Evolutionary conservation across 2,888 invertebrate genomes (phyloP), one percentile per base, ranked within the genome.

Genomic region (Patella ulyssiponensis): DNA sequence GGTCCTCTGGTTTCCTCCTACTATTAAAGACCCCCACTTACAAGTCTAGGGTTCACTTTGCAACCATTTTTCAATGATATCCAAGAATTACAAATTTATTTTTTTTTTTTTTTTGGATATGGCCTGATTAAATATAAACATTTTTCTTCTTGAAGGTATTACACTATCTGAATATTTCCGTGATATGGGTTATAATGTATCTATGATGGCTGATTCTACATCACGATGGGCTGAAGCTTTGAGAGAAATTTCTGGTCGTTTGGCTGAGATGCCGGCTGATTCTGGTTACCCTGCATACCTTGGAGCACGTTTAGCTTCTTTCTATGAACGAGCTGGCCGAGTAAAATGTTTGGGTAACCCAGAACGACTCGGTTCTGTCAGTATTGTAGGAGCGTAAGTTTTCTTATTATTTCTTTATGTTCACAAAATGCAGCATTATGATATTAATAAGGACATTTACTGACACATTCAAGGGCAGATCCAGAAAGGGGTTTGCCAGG

Each of bases 141-240:
- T 76, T 54, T 54, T 20, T 74, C 33, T 76, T 71, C 27, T 70
- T 84, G 1, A 90, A 95, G 96, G 97, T 88, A 99, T 99, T 93
- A 99, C 99, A 0, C 94, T 99, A n/a, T 98, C 99, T 51, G 99
- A 99, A 93, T 99, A 99, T 93, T 99, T 98, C 96, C 92, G 94
- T 88, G 94, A 94, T 93, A 98, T 98, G 99, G 99, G 99, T 91
- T 98, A 98, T 95, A 97, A 99, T 92, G 99, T 99, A 71, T 98
- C 99, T 86, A 99, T 99, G 99, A 99, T 99, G 99, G 99, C 99
- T 82, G 99, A 99, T 93, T 99, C 99, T 52, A 99, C 99, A 27
- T 99, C 99, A 17, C 97, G 99, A 93, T 99, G 99, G 99, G 99
- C 99, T 81, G 99, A 99, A 93, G 99, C 99, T 87, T 94, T 99